Percentiles rank a stretch among this genome's conserved stretches.
phyloP scores from a whole-genome alignment of 2,113 vertebrate species.

The Spea multiplicata region DNA sequence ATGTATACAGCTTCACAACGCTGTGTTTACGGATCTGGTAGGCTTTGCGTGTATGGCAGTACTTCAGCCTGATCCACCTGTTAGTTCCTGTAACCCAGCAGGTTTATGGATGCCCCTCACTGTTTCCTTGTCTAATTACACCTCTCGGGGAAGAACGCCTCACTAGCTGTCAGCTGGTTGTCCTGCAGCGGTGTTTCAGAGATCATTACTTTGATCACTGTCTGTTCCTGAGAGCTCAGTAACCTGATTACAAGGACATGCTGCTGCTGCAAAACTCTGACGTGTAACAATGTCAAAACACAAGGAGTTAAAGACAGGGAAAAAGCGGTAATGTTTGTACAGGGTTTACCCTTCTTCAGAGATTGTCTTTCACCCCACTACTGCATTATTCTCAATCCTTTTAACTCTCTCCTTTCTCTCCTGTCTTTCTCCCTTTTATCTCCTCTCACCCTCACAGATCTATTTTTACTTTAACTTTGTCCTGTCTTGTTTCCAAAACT shows the following conservation, averaged over 20 bases:
- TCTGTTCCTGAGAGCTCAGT: neutral
- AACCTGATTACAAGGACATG: slow-evolving; percentile 11
- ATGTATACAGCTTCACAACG: neutral
- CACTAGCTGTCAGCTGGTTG: neutral
- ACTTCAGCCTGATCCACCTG: neutral
- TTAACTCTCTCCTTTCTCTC: neutral
- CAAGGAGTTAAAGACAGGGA: neutral
- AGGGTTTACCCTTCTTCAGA: too few relatives aligned
- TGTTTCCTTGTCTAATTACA: slow-evolving; percentile 29
- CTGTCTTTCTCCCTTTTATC: neutral
- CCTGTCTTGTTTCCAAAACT: neutral
- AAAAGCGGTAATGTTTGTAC: too few relatives aligned
- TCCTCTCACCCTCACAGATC: neutral
- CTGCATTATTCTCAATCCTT: too few relatives aligned
- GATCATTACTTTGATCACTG: slow-evolving; percentile 36
- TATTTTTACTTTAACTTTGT: neutral
- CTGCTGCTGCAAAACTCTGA: neutral
- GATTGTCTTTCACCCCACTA: too few relatives aligned
- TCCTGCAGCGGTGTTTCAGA: slow-evolving; percentile 4
- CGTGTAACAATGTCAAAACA: neutral
- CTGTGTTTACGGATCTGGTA: neutral
- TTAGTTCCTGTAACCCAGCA: slow-evolving; percentile 16
- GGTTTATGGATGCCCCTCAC: slow-evolving; percentile 18
- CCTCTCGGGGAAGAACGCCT: slow-evolving; percentile 1
- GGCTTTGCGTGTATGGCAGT: neutral